These are phyloP conservation scores for Drosophila sucinea DNA, from an alignment of 1,140 invertebrate species.

Conservation along the genomic window DNA sequence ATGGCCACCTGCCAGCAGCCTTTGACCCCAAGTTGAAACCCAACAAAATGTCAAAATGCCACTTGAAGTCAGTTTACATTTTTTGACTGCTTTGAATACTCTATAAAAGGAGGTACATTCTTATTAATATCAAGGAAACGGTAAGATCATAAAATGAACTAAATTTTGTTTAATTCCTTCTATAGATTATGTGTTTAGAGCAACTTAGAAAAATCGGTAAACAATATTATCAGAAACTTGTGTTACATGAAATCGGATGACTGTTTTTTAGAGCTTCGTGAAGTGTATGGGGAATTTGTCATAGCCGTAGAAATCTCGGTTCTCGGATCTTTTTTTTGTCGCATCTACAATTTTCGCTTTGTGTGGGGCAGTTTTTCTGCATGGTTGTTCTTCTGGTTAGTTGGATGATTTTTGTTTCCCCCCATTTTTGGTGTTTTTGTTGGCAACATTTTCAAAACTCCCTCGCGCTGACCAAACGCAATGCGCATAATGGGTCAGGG, in stretches of 20 bases:
- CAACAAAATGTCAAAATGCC: constrained; percentile 66
- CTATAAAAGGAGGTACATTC: background rate
- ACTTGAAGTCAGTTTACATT: constrained; percentile 60
- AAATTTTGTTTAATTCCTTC: no score
- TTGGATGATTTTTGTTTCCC: background rate
- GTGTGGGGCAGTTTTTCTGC: constrained; percentile 45
- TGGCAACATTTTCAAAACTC: constrained; percentile 47
- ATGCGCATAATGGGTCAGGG: constrained; percentile 32
- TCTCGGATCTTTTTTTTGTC: background rate
- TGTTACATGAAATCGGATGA: no score
- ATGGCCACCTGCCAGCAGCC: constrained; percentile 23
- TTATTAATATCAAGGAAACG: no score
- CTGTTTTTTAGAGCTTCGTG: background rate
- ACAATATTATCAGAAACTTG: no score
- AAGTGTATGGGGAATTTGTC: background rate
- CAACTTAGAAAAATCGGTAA: no score
- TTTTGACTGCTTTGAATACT: constrained; percentile 25
- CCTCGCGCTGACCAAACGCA: constrained; percentile 33
- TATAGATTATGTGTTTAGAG: no score
- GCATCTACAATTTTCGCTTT: constrained; percentile 38
- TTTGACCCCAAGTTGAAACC: constrained; percentile 47
- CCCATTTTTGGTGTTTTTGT: constrained; percentile 28
- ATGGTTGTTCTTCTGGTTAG: constrained; percentile 21
- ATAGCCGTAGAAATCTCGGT: background rate
- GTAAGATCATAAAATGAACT: no score